A percentile compares a stretch with the other conserved stretches of the same genome.
Evolutionary conservation across 2,888 invertebrate species (phyloP).

Genomic region (Tetropium fuscum): DNA sequence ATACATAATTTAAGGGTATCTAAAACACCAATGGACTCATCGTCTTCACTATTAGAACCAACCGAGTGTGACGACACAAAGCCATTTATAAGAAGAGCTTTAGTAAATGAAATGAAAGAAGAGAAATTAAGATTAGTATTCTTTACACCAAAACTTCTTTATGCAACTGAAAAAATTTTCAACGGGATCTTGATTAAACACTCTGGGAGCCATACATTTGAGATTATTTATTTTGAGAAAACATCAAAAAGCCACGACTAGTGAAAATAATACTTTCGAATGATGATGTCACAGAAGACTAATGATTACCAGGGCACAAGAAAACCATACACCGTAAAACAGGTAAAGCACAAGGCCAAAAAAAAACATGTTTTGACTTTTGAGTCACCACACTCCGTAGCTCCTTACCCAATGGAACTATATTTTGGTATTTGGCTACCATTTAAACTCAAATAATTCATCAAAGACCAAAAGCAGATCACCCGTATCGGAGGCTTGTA

Average conservation of each 20-base stretch:
- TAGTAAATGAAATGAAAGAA: no score
- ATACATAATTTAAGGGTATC: no score
- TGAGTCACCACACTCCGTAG: neutral
- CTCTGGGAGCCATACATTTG: constrained; percentile 9
- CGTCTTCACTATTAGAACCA: no score
- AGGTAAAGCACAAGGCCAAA: constrained; percentile 3
- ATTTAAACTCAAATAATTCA: constrained; percentile 4
- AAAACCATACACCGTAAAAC: neutral
- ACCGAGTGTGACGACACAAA: no score
- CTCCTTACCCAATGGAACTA: constrained; percentile 1
- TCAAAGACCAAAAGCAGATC: constrained; percentile 29
- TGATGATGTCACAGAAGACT: neutral
- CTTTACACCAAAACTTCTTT: no score
- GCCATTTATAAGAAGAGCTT: no score
- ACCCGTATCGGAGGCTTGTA: constrained; percentile 23
- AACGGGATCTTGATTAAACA: no score
- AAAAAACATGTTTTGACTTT: neutral
- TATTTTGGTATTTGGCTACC: constrained; percentile 3
- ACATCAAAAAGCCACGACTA: neutral
- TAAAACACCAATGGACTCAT: no score
- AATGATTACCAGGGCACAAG: neutral
- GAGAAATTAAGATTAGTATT: no score
- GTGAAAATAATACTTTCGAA: constrained; percentile 8
- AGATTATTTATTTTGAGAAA: neutral
- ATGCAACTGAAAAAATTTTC: no score